Percentiles rank a stretch among this genome's conserved stretches.
phyloP scores from a whole-genome alignment of 2,113 vertebrate genomes.

The Guaruba guarouba region DNA sequence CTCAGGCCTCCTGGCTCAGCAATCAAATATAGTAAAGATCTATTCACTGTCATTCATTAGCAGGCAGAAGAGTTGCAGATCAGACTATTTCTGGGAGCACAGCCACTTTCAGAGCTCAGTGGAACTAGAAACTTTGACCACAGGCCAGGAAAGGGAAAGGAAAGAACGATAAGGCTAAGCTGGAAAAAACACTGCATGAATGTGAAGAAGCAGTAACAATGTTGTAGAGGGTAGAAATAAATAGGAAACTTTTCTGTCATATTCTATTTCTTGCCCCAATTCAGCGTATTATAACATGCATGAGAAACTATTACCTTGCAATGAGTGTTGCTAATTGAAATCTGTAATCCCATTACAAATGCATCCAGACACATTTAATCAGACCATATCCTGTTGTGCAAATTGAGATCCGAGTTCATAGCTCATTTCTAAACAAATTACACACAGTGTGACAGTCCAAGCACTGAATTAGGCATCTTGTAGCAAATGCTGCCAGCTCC shows the following conservation, averaged over 20 bases:
- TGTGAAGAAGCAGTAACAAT: not conserved
- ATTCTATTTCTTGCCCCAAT: slow-evolving; percentile 16
- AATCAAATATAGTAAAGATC: not conserved
- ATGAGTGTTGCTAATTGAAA: slow-evolving; percentile 52
- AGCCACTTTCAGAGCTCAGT: not conserved
- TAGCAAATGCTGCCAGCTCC: not conserved
- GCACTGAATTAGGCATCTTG: not conserved
- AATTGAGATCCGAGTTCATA: slow-evolving; percentile 51
- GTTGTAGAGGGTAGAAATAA: not conserved
- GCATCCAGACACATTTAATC: slow-evolving; percentile 46
- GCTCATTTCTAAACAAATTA: slow-evolving; percentile 42
- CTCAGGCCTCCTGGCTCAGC: not conserved
- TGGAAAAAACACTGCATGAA: not conserved
- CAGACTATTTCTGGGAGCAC: not conserved
- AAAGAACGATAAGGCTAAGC: not conserved
- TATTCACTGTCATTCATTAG: not conserved
- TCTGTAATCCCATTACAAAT: slow-evolving; percentile 55
- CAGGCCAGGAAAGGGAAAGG: not conserved
- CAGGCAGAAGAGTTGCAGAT: not conserved
- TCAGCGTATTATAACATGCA: slow-evolving; percentile 8
- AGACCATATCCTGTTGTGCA: slow-evolving; percentile 40
- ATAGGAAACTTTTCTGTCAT: not conserved
- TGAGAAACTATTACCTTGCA: slow-evolving; percentile 19
- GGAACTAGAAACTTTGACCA: not conserved
- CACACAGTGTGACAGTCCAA: not conserved